Conservation (phyloP, 64 coral and sea anemone genomes). For the Stichodactyla mertensii region DNA sequence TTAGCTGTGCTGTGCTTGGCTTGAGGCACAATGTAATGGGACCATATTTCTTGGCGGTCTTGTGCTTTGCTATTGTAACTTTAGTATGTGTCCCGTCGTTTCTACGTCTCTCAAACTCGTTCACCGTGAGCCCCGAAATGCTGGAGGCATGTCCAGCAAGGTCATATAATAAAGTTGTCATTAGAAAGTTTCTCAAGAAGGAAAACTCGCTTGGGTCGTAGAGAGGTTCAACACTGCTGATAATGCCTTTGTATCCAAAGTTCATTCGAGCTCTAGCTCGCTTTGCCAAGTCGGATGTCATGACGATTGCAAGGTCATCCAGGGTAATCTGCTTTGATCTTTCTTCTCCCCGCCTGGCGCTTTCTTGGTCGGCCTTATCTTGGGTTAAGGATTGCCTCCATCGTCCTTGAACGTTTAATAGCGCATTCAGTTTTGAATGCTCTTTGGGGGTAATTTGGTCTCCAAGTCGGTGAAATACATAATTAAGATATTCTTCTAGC, state of each 20-base stretch:
- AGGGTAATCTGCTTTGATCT: slow-evolving; percentile 8
- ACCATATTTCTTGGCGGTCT: neutral
- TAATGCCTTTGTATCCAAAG: slow-evolving; percentile 2
- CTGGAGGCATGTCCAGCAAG: neutral
- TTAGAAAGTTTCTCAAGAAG: slow-evolving; percentile 17
- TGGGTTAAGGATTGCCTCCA: slow-evolving; percentile 4
- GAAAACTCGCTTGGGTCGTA: slow-evolving; percentile 14
- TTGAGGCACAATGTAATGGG: neutral
- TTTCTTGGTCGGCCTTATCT: neutral
- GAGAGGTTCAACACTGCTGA: neutral
- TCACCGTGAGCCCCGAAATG: neutral
- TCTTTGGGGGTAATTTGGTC: neutral
- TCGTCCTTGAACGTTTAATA: neutral
- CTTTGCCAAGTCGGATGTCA: neutral
- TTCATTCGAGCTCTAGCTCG: neutral
- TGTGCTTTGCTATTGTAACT: neutral
- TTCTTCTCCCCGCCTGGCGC: neutral
- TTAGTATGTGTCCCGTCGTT: neutral
- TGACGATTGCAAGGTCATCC: neutral
- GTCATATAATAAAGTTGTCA: neutral
- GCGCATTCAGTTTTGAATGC: neutral
- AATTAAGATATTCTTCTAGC: neutral
- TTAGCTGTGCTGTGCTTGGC: neutral
- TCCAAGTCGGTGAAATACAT: slow-evolving; percentile 1
- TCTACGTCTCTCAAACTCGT: neutral